A percentile compares a stretch with the other conserved stretches of the same genome.
Evolutionary conservation across 2,113 vertebrate species (phyloP).

Genomic region (Ptychochromis oligacanthus): DNA sequence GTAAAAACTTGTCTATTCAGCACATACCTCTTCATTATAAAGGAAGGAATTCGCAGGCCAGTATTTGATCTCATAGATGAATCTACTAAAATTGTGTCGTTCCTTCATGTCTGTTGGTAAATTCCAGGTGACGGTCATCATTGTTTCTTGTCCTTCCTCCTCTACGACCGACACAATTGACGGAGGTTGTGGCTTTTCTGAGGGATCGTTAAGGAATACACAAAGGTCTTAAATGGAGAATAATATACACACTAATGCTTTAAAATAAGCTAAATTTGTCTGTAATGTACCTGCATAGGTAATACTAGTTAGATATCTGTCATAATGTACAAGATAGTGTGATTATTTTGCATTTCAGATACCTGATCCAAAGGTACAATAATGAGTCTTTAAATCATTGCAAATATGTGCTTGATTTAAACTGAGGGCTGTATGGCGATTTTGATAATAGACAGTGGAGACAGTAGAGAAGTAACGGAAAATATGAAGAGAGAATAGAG

Average conservation of each 20-base stretch:
- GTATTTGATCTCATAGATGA: neutral
- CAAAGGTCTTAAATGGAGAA: neutral
- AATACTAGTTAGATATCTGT: neutral
- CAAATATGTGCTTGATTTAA: neutral
- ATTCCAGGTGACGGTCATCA: neutral
- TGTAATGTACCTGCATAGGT: neutral
- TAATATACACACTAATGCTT: neutral
- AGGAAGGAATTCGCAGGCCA: neutral
- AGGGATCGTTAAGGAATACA: neutral
- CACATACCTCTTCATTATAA: neutral
- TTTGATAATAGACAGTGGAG: too few species aligned
- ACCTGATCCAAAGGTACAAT: neutral
- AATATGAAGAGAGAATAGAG: too few species aligned
- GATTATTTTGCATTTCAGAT: neutral
- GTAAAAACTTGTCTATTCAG: neutral
- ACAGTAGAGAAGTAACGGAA: too few species aligned
- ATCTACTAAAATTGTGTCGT: neutral
- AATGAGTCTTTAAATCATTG: neutral
- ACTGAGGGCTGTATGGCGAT: too few species aligned
- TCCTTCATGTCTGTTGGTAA: neutral
- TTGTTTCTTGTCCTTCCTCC: neutral
- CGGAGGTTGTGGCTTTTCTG: rapidly evolving
- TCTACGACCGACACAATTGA: neutral
- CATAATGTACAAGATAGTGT: neutral
- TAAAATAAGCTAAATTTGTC: neutral